Evolutionary conservation across 1,140 invertebrate species (phyloP).

Genomic region (Aphidius ervi): DNA sequence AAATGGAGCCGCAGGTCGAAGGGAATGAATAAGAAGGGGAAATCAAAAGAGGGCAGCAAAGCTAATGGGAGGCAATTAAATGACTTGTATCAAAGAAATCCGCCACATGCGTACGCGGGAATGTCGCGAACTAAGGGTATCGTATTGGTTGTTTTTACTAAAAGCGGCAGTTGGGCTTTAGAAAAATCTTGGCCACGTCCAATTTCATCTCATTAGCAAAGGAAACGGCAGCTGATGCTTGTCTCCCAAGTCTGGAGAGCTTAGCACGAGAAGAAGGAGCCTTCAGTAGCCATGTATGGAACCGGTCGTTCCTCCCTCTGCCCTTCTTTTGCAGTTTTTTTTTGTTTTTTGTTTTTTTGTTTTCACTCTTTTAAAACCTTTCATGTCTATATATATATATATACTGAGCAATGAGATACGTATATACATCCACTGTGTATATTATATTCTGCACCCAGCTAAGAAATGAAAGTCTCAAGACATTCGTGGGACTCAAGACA

Average conservation of each 20-base stretch:
- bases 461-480: too few relatives aligned
- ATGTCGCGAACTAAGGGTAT: constrained; percentile 50
- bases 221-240: constrained; percentile 52
- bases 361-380: too few relatives aligned
- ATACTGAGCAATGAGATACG: too few relatives aligned
- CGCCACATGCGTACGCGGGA: constrained; percentile 49
- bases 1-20: constrained; percentile 8
- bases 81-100: constrained; percentile 54
- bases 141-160: constrained; percentile 14
- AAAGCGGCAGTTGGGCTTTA: constrained; percentile 36
- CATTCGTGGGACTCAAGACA: too few relatives aligned
- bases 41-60: constrained; percentile 28
- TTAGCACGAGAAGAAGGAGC: constrained; percentile 51
- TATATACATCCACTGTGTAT: too few relatives aligned
- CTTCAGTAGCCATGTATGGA: constrained; percentile 54
- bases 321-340: too few relatives aligned
- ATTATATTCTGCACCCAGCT: too few relatives aligned
- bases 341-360: too few relatives aligned
- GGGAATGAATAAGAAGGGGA: constrained; percentile 21
- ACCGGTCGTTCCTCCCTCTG: constrained; percentile 39
- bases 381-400: too few relatives aligned
- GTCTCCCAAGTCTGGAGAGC: constrained; percentile 41
- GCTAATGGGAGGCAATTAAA: constrained; percentile 57
- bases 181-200: constrained; percentile 55
- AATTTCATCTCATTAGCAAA: constrained; percentile 56